These are phyloP conservation scores for Agrypnia vestita DNA, from an alignment of 1,140 invertebrate genomes.

Conservation along the genomic window DNA sequence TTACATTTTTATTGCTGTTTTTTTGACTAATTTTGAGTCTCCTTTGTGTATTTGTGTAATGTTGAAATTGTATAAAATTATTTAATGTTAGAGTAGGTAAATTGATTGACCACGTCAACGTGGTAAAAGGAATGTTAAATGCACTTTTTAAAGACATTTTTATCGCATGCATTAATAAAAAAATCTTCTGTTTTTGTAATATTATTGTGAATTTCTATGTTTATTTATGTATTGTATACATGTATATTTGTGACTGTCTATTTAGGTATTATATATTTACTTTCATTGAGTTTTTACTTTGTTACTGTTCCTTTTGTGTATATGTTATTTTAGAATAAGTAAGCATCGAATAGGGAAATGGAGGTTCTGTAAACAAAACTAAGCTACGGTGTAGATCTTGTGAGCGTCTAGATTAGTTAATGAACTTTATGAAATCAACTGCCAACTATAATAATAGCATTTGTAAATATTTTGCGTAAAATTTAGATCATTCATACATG, in stretches of 20 bases:
- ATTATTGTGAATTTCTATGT: conserved; percentile 55
- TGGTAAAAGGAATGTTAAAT: conserved; percentile 14
- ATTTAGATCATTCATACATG: conserved; percentile 59
- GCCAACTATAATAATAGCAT: conserved; percentile 58
- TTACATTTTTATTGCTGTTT: conserved; percentile 26
- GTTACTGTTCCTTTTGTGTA: conserved; percentile 61
- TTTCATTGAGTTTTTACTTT: conserved; percentile 47
- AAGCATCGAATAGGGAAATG: conserved; percentile 58
- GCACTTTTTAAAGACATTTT: conserved; percentile 35
- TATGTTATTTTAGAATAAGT: conserved; percentile 56
- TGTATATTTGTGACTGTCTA: conserved; percentile 59
- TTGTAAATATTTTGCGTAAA: conserved; percentile 59
- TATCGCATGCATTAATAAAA: conserved; percentile 11
- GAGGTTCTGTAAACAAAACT: conserved; percentile 52
- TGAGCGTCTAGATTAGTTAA: conserved; percentile 58
- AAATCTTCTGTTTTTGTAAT: conserved; percentile 44
- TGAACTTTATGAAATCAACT: conserved; percentile 57
- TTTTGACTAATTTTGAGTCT: conserved; percentile 45
- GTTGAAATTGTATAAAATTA: conserved; percentile 46
- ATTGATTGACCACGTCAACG: conserved; percentile 13
- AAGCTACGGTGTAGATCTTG: conserved; percentile 56
- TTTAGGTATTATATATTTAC: conserved; percentile 53
- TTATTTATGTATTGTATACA: conserved; percentile 58
- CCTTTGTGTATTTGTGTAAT: conserved; percentile 20
- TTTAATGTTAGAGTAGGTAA: conserved; percentile 40